These are phyloP conservation scores for Parauchenoglanis punctatus DNA, from an alignment of 2,797 vertebrate species.

Conservation along the genomic window DNA sequence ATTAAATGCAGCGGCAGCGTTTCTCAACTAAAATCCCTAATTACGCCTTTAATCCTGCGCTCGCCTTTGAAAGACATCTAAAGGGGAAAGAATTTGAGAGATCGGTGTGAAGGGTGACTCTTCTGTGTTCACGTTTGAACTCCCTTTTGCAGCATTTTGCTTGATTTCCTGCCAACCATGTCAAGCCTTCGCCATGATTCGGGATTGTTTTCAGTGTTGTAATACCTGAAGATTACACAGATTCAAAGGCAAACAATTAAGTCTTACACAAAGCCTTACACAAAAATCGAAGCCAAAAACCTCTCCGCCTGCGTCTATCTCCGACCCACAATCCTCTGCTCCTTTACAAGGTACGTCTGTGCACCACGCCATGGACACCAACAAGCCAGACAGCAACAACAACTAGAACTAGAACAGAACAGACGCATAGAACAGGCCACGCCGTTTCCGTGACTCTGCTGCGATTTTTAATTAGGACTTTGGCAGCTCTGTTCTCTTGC, in stretches of 20 bases:
- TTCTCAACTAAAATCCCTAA: not conserved
- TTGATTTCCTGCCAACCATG: constrained; percentile 66
- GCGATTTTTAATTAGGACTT: constrained; percentile 14
- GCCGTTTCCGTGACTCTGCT: not conserved
- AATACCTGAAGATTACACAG: constrained; percentile 63
- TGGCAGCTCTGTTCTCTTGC: constrained; percentile 25
- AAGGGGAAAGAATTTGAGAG: constrained; percentile 21
- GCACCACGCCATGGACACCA: not conserved
- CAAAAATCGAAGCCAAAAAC: constrained; percentile 49
- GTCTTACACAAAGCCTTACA: not conserved
- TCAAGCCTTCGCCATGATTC: constrained; percentile 56
- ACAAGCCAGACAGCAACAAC: constrained; percentile 31
- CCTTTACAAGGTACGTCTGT: not conserved
- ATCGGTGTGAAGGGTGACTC: constrained; percentile 41
- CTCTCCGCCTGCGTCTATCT: constrained; percentile 4
- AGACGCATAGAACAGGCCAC: too few relatives aligned
- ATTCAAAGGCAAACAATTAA: constrained; percentile 64
- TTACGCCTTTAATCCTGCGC: constrained; percentile 27
- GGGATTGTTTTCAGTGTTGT: constrained; percentile 48
- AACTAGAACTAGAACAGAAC: not conserved
- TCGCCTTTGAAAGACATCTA: not conserved
- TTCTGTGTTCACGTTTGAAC: constrained; percentile 48
- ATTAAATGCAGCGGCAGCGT: not conserved
- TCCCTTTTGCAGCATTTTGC: not conserved
- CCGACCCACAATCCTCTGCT: constrained; percentile 4